Percentiles rank a stretch among this genome's conserved stretches.
phyloP scores from a whole-genome alignment of 1,140 invertebrate genomes.

The Ceratina australensis region DNA sequence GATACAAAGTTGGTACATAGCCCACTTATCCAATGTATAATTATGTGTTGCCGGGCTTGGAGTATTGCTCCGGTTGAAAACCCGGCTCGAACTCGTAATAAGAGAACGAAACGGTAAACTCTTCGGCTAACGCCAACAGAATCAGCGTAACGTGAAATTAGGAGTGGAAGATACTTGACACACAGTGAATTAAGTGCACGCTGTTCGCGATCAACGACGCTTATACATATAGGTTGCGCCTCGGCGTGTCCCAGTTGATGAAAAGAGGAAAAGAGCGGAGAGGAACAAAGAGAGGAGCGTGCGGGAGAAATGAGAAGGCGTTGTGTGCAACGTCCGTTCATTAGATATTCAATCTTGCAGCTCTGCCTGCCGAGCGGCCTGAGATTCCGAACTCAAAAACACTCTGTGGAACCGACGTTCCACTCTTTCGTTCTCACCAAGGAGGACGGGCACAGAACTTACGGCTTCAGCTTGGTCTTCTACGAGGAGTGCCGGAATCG shows the following conservation, averaged over 20 bases:
- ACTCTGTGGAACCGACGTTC: conserved; percentile 92
- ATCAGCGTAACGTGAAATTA: conserved; percentile 13
- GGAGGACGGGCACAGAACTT: conserved; percentile 96
- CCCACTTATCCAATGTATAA: no score
- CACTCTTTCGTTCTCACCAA: conserved; percentile 98
- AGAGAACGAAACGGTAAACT: not conserved
- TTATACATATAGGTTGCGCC: not conserved
- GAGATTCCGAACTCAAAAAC: conserved; percentile 96
- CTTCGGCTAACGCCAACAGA: not conserved
- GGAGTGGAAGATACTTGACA: not conserved
- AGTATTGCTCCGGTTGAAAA: not conserved
- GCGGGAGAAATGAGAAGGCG: conserved; percentile 8
- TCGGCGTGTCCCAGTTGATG: conserved; percentile 16
- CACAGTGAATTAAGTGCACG: not conserved
- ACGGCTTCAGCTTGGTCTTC: conserved; percentile 96
- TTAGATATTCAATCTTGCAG: conserved; percentile 78
- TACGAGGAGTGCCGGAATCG: conserved; percentile 96
- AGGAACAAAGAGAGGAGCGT: not conserved
- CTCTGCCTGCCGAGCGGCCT: conserved; percentile 96
- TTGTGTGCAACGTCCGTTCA: conserved; percentile 7
- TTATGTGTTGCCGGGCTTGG: no score
- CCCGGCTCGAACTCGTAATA: no score
- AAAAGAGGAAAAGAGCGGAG: not conserved
- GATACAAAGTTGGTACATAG: no score
- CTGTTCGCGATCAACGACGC: not conserved